These are phyloP conservation scores for Pseudochirops cupreus DNA, from an alignment of 2,797 vertebrate species.

Conservation along the genomic window DNA sequence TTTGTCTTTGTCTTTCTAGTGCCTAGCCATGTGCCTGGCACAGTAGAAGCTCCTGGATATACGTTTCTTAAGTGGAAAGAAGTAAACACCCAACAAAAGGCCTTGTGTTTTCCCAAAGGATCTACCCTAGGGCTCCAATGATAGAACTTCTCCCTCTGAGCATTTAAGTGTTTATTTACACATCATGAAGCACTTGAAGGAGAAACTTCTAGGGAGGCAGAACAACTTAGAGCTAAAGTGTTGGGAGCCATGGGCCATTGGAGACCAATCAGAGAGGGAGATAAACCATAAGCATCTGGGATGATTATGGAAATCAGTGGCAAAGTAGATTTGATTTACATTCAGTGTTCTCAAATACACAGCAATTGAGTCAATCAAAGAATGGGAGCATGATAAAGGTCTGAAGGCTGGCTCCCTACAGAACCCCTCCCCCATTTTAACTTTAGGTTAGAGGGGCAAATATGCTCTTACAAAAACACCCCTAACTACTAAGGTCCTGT, in stretches of 20 bases:
- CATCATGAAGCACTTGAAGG: not conserved
- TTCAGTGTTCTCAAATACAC: not conserved
- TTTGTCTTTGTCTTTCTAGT: not conserved
- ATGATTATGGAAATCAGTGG: not conserved
- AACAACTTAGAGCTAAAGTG: not conserved
- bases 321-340: not conserved
- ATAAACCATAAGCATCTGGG: not conserved
- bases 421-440: not conserved
- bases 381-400: not conserved
- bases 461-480: not conserved
- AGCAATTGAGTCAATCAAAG: not conserved
- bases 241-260: not conserved
- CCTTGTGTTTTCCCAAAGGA: not conserved
- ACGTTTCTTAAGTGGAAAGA: not conserved
- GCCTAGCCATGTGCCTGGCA: not conserved
- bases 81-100: not conserved
- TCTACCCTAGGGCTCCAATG: not conserved
- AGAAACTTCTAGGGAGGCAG: not conserved
- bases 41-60: not conserved
- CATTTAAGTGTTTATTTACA: not conserved
- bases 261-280: not conserved
- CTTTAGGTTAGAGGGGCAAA: not conserved
- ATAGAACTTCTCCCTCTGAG: not conserved
- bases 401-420: not conserved
- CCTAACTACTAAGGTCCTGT: not conserved